Conservation (phyloP, 2,888 invertebrate species). For the Salticus scenicus region DNA sequence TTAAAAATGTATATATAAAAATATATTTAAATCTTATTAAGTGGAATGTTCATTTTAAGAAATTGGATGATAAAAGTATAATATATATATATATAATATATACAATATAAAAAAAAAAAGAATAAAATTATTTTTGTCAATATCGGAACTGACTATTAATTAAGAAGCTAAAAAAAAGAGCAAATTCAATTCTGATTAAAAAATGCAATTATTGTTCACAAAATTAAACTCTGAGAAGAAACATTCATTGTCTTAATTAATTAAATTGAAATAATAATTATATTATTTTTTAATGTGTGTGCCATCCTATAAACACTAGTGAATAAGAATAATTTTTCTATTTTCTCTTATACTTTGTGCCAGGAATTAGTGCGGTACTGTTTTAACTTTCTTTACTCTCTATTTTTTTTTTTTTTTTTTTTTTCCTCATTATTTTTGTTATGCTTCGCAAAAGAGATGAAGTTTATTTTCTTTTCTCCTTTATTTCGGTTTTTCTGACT, state of each 20-base stretch:
- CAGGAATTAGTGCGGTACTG: conserved; percentile 42
- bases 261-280: conserved; percentile 67
- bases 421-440: conserved; percentile 46
- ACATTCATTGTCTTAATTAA: conserved; percentile 66
- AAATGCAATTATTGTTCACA: conserved; percentile 30
- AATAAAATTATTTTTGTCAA: conserved; percentile 11
- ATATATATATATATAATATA: no score
- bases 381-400: conserved; percentile 37
- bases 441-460: conserved; percentile 50
- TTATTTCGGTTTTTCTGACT: conserved; percentile 50
- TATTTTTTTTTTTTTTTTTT: conserved; percentile 27
- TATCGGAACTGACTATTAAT: conserved; percentile 6
- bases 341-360: conserved; percentile 34
- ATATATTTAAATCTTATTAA: no score
- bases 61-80: no score
- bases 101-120: not conserved
- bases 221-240: conserved; percentile 52
- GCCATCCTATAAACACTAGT: conserved; percentile 17
- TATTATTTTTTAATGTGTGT: conserved; percentile 57
- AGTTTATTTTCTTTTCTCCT: conserved; percentile 58
- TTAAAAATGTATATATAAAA: no score
- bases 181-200: conserved; percentile 21
- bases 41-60: no score
- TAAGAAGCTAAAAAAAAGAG: conserved; percentile 3
- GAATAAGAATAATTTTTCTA: conserved; percentile 41